Percentiles rank a stretch among this genome's conserved stretches.
phyloP scores from a whole-genome alignment of 2,888 invertebrate species.

The Troides helena region DNA sequence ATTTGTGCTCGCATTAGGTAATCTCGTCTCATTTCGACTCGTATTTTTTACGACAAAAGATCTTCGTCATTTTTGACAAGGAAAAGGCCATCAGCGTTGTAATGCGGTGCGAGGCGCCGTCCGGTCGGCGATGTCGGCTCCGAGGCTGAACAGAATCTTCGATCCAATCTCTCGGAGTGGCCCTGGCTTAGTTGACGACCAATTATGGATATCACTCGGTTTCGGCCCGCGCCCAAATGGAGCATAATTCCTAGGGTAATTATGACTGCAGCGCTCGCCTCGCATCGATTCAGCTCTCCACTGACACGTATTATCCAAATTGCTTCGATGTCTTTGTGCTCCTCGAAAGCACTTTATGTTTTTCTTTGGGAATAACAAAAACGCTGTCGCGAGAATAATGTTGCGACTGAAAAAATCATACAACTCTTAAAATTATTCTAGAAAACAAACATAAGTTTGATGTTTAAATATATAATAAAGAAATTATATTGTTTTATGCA shows the following conservation, averaged over 20 bases:
- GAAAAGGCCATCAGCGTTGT: slow-evolving; percentile 79
- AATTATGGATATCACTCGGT: slow-evolving; percentile 78
- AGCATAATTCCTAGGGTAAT: slow-evolving; percentile 78
- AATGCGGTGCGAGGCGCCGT: slow-evolving; percentile 73
- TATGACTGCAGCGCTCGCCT: slow-evolving; percentile 65
- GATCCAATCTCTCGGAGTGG: slow-evolving; percentile 63
- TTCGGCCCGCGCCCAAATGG: slow-evolving; percentile 69
- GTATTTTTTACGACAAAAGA: slow-evolving; percentile 74
- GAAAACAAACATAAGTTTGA: too few species aligned
- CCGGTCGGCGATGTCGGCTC: slow-evolving; percentile 62
- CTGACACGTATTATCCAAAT: slow-evolving; percentile 63
- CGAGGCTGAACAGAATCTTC: slow-evolving; percentile 56
- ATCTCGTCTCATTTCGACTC: slow-evolving; percentile 71
- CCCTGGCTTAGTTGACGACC: slow-evolving; percentile 67
- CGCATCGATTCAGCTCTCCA: slow-evolving; percentile 54
- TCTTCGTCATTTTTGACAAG: slow-evolving; percentile 80
- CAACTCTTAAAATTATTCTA: too few species aligned
- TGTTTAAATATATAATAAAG: too few species aligned
- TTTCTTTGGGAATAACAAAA: too few species aligned
- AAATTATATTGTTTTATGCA: too few species aligned
- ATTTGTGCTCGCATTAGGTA: slow-evolving; percentile 70
- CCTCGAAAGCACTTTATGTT: too few species aligned
- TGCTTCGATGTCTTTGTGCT: slow-evolving; percentile 46
- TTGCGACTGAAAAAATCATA: too few species aligned
- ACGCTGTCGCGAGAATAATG: too few species aligned